Percentiles rank a stretch among this genome's conserved stretches.
Evolutionary conservation across 92 coral and sea anemone genomes (phyloP).

Genomic region (Zoanthus solanderi): DNA sequence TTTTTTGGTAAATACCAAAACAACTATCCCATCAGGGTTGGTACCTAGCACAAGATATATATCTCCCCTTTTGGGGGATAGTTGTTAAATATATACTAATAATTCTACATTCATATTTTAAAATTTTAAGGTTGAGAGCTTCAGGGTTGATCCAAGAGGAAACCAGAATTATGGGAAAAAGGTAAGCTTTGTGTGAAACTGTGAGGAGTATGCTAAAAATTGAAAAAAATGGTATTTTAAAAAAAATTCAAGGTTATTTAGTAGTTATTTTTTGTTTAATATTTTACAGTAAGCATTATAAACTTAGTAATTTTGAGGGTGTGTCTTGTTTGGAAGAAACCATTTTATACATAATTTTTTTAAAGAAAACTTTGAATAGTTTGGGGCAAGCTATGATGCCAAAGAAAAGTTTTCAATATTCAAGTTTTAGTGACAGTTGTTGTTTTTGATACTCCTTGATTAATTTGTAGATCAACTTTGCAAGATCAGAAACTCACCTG

Average conservation of each 20-base stretch:
- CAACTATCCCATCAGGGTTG: too few species aligned
- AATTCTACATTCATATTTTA: background rate
- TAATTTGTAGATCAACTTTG: constrained; percentile 78
- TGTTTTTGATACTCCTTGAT: background rate
- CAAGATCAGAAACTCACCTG: constrained; percentile 97
- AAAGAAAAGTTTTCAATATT: too few species aligned
- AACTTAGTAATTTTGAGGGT: background rate
- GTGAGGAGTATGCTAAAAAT: background rate
- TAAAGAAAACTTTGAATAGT: too few species aligned
- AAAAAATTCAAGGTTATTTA: background rate
- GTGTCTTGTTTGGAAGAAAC: too few species aligned
- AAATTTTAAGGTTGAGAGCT: constrained; percentile 83
- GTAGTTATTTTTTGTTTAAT: background rate
- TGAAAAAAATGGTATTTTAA: background rate
- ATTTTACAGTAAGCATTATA: too few species aligned
- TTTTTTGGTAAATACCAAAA: too few species aligned
- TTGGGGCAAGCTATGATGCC: too few species aligned
- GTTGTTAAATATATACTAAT: background rate
- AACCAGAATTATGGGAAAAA: constrained; percentile 85
- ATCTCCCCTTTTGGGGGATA: background rate
- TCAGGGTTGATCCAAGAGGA: constrained; percentile 95
- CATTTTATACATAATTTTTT: too few species aligned
- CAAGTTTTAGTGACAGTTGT: too few species aligned
- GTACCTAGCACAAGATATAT: too few species aligned
- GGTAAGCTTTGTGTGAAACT: constrained; percentile 49